Percentiles rank a stretch among this genome's conserved stretches.
These are phyloP conservation scores for Zygogramma bicolorata DNA, from an alignment of 2,888 invertebrate species.

Conservation along the genomic window DNA sequence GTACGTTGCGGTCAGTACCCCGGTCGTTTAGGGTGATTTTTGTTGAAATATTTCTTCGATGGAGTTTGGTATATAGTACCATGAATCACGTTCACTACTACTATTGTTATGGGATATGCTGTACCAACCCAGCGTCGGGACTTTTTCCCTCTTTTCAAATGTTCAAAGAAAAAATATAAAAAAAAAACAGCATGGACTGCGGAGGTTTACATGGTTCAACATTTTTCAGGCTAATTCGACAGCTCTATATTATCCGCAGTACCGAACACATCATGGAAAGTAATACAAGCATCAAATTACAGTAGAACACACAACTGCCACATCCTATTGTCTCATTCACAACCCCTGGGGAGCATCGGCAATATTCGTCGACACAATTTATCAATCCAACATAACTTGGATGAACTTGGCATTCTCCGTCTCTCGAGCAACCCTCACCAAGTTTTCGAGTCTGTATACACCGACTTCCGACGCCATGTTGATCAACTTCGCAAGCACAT, in stretches of 20 bases:
- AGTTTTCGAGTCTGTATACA: conserved; percentile 50
- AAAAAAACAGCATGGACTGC: no score
- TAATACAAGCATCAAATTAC: background rate
- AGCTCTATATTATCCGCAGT: background rate
- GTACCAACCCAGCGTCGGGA: no score
- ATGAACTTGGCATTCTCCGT: conserved; percentile 59
- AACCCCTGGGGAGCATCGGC: conserved; percentile 56
- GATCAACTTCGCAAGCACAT: conserved; percentile 56
- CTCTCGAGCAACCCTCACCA: conserved; percentile 54
- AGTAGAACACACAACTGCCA: background rate
- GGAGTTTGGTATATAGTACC: no score
- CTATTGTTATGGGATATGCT: no score
- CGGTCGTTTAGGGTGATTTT: no score
- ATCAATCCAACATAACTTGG: conserved; percentile 45
- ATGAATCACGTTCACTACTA: no score
- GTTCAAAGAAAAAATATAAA: no score
- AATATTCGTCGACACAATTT: conserved; percentile 56
- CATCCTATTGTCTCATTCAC: conserved; percentile 45
- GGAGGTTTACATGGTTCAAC: no score
- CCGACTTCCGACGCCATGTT: conserved; percentile 53
- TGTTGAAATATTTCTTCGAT: no score
- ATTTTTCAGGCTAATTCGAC: background rate
- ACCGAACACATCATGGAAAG: background rate
- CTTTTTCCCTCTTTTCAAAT: no score
- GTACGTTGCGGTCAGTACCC: no score